These are phyloP conservation scores for Sciurus niger DNA, from an alignment of 2,113 vertebrate species.

Conservation along the genomic window DNA sequence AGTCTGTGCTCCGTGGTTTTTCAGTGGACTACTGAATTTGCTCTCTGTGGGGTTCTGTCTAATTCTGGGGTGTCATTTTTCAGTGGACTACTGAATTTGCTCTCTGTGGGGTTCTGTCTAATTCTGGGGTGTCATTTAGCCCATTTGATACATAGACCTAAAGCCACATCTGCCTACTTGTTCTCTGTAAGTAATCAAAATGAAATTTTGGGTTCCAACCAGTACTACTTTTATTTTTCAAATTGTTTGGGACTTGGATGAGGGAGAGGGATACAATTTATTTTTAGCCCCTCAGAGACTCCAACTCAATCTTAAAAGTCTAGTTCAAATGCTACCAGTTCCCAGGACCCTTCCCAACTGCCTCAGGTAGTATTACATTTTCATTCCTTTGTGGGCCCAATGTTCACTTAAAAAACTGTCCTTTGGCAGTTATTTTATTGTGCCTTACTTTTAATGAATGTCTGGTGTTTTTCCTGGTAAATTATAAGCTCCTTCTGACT, in stretches of 20 bases:
- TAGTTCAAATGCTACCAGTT: slow-evolving; percentile 9
- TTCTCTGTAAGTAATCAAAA: neutral
- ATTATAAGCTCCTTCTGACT: neutral
- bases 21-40: neutral
- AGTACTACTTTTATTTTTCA: slow-evolving; percentile 18
- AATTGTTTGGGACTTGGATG: slow-evolving; percentile 31
- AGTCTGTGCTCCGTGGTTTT: neutral
- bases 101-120: neutral
- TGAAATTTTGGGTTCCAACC: neutral
- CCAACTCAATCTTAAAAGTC: slow-evolving; percentile 2
- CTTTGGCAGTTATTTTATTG: neutral
- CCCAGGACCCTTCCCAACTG: neutral
- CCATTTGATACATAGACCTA: neutral
- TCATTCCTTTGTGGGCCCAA: neutral
- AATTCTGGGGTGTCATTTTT: neutral
- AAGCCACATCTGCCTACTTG: neutral
- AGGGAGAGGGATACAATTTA: neutral
- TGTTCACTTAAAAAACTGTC: neutral
- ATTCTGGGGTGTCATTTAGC: neutral
- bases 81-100: neutral
- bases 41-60: neutral
- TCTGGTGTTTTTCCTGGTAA: neutral
- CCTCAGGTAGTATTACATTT: slow-evolving; percentile 1
- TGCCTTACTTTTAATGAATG: slow-evolving; percentile 41
- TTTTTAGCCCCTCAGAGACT: neutral